Conservation (phyloP, 2,888 invertebrate species). For the Drosophila lacicola region DNA sequence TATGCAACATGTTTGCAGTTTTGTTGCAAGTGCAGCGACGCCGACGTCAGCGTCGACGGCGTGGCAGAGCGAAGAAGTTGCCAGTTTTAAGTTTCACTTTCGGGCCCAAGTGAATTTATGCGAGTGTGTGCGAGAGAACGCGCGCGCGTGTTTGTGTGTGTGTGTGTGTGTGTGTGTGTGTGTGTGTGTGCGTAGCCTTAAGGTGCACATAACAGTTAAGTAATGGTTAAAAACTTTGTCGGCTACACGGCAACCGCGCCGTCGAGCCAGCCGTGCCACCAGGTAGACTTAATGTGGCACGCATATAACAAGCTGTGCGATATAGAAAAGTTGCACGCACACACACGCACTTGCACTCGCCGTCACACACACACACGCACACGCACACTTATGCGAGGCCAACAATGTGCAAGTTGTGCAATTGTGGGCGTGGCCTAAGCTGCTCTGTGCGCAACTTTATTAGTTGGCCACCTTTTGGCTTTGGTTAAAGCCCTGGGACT, state of each 20-base stretch:
- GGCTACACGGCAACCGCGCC: constrained; percentile 27
- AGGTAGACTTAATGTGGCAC: constrained; percentile 62
- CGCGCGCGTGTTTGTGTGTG: constrained; percentile 8
- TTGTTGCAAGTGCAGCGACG: constrained; percentile 64
- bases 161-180: constrained; percentile 5
- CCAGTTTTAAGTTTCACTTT: constrained; percentile 76
- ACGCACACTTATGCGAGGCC: constrained; percentile 15
- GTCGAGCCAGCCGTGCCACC: constrained; percentile 32
- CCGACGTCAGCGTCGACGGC: constrained; percentile 29
- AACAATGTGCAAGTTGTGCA: constrained; percentile 69
- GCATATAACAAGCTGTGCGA: constrained; percentile 49
- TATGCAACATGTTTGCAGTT: constrained; percentile 76
- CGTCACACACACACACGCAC: constrained; percentile 16
- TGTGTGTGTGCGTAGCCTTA: constrained; percentile 52
- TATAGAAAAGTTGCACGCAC: constrained; percentile 45
- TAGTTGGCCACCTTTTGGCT: constrained; percentile 70
- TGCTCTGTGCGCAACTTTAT: constrained; percentile 66
- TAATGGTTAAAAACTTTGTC: constrained; percentile 75
- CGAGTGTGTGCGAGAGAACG: constrained; percentile 6
- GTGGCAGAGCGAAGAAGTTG: constrained; percentile 60
- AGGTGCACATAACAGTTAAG: constrained; percentile 80
- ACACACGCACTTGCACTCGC: constrained; percentile 16
- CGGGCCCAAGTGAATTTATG: constrained; percentile 78
- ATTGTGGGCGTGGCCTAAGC: constrained; percentile 66
- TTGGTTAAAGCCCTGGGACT: constrained; percentile 50